phyloP scores from a whole-genome alignment of 1,140 invertebrate species.

The Solenopsis fugax region DNA sequence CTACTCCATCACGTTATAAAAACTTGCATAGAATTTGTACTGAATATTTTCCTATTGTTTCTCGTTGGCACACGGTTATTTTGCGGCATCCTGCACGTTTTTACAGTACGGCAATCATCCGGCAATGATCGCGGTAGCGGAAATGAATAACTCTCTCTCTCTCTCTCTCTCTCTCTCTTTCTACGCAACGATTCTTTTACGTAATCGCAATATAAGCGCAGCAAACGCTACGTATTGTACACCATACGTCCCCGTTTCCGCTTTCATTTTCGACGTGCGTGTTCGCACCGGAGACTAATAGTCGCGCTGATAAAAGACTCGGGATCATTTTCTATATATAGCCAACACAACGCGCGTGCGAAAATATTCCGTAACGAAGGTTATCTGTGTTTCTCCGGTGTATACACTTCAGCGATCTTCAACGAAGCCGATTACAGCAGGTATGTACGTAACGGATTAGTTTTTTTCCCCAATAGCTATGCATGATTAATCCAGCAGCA shows the following conservation, averaged over 20 bases:
- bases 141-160: conserved; percentile 44
- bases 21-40: not conserved
- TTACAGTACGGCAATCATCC: conserved; percentile 11
- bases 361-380: conserved; percentile 33
- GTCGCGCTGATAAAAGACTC: conserved; percentile 41
- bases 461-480: no score
- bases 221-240: conserved; percentile 12
- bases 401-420: not conserved
- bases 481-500: not conserved
- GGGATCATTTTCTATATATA: conserved; percentile 26
- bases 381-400: not conserved
- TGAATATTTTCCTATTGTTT: not conserved
- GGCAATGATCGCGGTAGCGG: conserved; percentile 39
- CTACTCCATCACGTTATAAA: not conserved
- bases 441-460: conserved; percentile 21
- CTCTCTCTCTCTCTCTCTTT: not conserved
- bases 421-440: not conserved
- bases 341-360: not conserved
- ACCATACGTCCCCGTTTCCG: conserved; percentile 29
- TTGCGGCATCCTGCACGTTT: not conserved
- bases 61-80: not conserved
- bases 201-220: conserved; percentile 32
- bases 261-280: conserved; percentile 46
- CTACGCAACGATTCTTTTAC: conserved; percentile 33
- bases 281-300: conserved; percentile 32